Conservation (phyloP, 2,113 vertebrate species). For the Scalopus aquaticus region DNA sequence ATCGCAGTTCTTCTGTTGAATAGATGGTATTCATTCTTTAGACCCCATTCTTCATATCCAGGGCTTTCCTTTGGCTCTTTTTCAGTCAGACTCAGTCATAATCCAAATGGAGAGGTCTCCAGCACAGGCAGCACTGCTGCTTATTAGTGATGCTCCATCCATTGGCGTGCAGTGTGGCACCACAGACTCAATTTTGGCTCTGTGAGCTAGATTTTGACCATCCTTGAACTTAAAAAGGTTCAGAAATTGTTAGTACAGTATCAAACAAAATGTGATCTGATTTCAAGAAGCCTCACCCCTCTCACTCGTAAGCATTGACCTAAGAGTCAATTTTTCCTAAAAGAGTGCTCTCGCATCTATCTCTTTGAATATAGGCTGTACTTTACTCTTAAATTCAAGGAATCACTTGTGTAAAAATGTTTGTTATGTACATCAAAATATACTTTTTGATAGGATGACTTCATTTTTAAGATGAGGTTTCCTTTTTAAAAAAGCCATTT, state of each 20-base stretch:
- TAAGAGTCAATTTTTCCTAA: conserved; percentile 37
- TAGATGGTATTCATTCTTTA: background rate
- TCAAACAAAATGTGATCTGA: conserved; percentile 33
- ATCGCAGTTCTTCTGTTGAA: background rate
- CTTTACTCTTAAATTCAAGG: conserved; percentile 4
- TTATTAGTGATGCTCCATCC: background rate
- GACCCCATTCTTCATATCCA: background rate
- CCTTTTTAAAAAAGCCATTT: conserved; percentile 52
- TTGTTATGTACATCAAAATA: conserved; percentile 15
- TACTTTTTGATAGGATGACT: conserved; percentile 67
- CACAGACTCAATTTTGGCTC: background rate
- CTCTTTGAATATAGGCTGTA: background rate
- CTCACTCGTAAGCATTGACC: background rate
- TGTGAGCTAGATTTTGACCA: background rate
- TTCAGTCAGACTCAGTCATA: background rate
- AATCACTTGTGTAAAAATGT: conserved; percentile 26
- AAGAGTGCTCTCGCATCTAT: background rate
- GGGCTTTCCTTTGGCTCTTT: background rate
- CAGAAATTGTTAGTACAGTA: background rate
- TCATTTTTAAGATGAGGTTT: conserved; percentile 67
- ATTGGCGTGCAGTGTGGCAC: background rate
- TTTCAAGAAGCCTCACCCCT: background rate
- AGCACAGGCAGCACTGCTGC: background rate
- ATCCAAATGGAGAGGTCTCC: background rate
- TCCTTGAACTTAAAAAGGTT: background rate